Percentiles rank a stretch among this genome's conserved stretches.
These are phyloP conservation scores for Sylvietta virens DNA, from an alignment of 2,113 vertebrate genomes.

Conservation along the genomic window DNA sequence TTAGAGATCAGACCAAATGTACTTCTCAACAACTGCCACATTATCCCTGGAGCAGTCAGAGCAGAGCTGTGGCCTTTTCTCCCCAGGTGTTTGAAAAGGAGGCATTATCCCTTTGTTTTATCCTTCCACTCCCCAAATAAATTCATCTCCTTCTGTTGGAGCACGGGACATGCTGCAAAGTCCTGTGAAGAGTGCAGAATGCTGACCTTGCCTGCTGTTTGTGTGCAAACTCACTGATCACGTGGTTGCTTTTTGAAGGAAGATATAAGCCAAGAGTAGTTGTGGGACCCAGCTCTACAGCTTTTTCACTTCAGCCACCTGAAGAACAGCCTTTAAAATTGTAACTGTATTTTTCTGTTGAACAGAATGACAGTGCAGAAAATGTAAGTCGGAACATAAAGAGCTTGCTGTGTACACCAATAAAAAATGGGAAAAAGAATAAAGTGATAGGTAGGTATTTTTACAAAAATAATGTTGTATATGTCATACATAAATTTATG, in stretches of 20 bases:
- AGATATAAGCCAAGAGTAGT: not conserved
- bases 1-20: not conserved
- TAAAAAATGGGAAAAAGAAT: constrained; percentile 96
- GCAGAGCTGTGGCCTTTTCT: not conserved
- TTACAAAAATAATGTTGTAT: not conserved
- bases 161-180: not conserved
- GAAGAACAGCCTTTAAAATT: not conserved
- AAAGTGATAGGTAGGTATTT: constrained; percentile 91
- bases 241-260: not conserved
- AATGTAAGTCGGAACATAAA: constrained; percentile 71
- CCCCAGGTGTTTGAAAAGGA: not conserved
- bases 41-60: not conserved
- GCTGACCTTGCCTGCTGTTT: not conserved
- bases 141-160: not conserved
- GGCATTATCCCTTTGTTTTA: not conserved
- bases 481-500: not conserved
- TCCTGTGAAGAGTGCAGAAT: not conserved
- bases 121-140: not conserved
- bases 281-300: not conserved
- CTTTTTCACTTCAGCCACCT: not conserved
- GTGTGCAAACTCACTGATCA: not conserved
- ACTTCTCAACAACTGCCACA: not conserved
- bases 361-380: constrained; percentile 84
- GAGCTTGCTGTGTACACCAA: constrained; percentile 94
- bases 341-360: constrained; percentile 27